Base-by-base conservation (phyloP, 2,797 vertebrate genomes). In the Eulemur mongoz region DNA sequence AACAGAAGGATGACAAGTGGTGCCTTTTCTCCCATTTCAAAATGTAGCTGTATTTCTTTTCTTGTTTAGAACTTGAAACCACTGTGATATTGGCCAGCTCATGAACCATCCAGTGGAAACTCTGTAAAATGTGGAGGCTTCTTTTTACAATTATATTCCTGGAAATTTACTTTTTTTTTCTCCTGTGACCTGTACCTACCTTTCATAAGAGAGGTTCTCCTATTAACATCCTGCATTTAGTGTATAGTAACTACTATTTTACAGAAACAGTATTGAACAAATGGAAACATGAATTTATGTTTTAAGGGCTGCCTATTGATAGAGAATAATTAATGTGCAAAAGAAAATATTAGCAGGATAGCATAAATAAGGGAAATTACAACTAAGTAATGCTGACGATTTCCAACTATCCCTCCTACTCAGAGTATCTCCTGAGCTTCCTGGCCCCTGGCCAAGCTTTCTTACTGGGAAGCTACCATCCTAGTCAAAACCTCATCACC, bases 11-110 rank as follows among this genome's bases (percentile, higher is more conserved):
- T 14, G 23, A 17, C 7, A 30, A 79, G 14, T 45, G 50, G 14
- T 50, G 5, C 14, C 63, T 87, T 83, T 92, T 92, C 25, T 91
- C 14, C 50, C n/a, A 92, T 63, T 90, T 92, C 35, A 87, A 89
- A 65, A 59, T 32, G 5, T 12, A 50, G 20, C 25, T 61, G 4
- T 35, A 48, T 92, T 84, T 92, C 17, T 93, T 10, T 59, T 25
- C 45, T 43, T 48, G n/a, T 78, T 92, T 69, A 65, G 4, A 43
- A 85, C 7, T 43, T 43, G 57, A 93, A 69, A 65, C 1, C 15
- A 70, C 30, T 50, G 27, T 78, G 38, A 52, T 61, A 32, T 50
- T 69, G 12, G 18, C 11, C 11, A 67, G 13, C 1, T 2, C 5
- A 20, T 61, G 4, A 94, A 61, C 57, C 15, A 76, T 38, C 22